phyloP scores from a whole-genome alignment of 2,888 invertebrate genomes.

The Cynaeus angustus region DNA sequence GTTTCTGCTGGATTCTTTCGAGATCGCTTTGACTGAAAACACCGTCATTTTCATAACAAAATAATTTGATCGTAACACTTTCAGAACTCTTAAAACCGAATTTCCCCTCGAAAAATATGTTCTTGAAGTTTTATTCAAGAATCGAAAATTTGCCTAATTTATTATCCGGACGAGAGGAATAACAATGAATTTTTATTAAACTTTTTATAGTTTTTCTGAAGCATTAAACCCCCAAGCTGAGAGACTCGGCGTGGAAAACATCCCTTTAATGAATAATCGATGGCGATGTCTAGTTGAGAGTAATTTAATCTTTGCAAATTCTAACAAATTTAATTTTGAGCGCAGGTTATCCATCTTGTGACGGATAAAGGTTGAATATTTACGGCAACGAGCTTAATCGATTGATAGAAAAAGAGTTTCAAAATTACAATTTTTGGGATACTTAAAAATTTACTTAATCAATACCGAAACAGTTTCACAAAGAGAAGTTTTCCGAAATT shows the following conservation, averaged over 20 bases:
- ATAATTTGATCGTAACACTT: too few relatives aligned
- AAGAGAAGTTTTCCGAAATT: too few relatives aligned
- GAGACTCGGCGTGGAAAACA: slow-evolving; percentile 24
- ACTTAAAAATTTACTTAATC: too few relatives aligned
- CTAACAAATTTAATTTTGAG: slow-evolving; percentile 25
- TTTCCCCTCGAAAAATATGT: too few relatives aligned
- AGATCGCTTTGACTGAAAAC: too few relatives aligned
- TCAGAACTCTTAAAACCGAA: too few relatives aligned
- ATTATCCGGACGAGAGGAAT: slow-evolving; percentile 8
- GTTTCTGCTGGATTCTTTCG: too few relatives aligned
- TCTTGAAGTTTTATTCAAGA: not conserved
- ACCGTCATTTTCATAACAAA: too few relatives aligned
- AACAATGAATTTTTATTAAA: slow-evolving; percentile 25
- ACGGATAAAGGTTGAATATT: slow-evolving; percentile 2
- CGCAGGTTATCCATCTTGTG: slow-evolving; percentile 14
- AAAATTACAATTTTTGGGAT: too few relatives aligned
- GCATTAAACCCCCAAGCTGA: slow-evolving; percentile 14
- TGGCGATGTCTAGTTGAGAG: slow-evolving; percentile 30
- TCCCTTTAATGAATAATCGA: slow-evolving; percentile 30
- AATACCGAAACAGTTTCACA: too few relatives aligned
- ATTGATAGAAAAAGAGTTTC: too few relatives aligned
- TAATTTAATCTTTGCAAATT: slow-evolving; percentile 28
- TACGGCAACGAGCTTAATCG: too few relatives aligned
- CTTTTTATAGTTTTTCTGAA: slow-evolving; percentile 14
- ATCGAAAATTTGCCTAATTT: slow-evolving; percentile 7